phyloP scores from a whole-genome alignment of 1,140 invertebrate species.

The Pseudobourletiella spinata region DNA sequence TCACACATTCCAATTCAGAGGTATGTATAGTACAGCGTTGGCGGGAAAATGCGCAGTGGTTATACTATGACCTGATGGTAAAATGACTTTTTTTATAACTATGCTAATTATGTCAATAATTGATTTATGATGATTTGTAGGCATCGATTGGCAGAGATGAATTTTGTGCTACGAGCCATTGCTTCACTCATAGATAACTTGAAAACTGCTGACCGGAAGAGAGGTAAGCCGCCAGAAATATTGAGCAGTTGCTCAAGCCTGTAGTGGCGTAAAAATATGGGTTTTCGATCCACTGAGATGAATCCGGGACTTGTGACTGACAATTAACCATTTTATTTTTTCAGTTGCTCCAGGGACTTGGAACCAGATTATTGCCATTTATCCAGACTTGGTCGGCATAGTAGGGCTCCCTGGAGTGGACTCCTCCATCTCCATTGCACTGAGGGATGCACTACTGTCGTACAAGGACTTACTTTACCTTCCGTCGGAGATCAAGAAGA shows the following conservation, averaged over 20 bases:
- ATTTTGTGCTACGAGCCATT: constrained; percentile 91
- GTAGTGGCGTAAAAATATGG: too few relatives aligned
- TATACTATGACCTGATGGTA: constrained; percentile 30
- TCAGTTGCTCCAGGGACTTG: constrained; percentile 78
- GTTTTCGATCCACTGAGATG: too few relatives aligned
- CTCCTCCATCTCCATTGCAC: constrained; percentile 65
- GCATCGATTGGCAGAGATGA: constrained; percentile 87
- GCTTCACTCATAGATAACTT: constrained; percentile 83
- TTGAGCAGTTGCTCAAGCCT: too few relatives aligned
- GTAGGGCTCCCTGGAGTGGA: constrained; percentile 63
- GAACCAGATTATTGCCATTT: constrained; percentile 83
- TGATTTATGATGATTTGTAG: constrained; percentile 57
- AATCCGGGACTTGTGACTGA: too few relatives aligned
- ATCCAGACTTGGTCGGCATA: constrained; percentile 78
- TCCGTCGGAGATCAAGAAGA: constrained; percentile 40
- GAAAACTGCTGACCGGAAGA: constrained; percentile 77
- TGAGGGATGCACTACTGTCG: constrained; percentile 76
- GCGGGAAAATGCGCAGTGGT: too few relatives aligned
- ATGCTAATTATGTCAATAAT: too few relatives aligned
- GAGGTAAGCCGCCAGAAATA: constrained; percentile 55
- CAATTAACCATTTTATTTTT: constrained; percentile 30
- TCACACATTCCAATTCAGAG: constrained; percentile 69
- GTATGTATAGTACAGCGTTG: too few relatives aligned
- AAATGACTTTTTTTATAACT: constrained; percentile 11
- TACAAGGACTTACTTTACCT: constrained; percentile 76